Base-by-base conservation (phyloP, 92 coral and sea anemone genomes). In the Bergia sp. region DNA sequence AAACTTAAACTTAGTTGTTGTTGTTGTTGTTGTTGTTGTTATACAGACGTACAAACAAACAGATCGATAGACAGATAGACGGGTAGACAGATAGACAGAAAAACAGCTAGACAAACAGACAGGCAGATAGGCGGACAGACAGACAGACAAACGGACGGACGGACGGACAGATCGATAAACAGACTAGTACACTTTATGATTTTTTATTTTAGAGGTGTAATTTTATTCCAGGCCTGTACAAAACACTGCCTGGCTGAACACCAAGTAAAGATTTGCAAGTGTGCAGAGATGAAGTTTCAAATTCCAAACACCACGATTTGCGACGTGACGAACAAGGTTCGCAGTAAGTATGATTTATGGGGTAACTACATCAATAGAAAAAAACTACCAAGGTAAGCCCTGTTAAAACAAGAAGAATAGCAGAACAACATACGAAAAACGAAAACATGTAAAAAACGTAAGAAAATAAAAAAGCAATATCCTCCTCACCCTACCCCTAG, bases 171-270 rank as follows among this genome's bases (percentile, higher is more conserved):
- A 12, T 44, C n/a, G 5, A 7, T 44, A 20, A 5, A 78, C 2
- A 9, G 20, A 12, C 9, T 20, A 12, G 4, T 16, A 5, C 37
- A 21, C 29, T 12, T 49, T 16, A 5, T 4, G 5, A 16, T 3
- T 79, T 44, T 16, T 21, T 57, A 61, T 41, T 76, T 79, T 61
- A 61, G 1, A 18, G 29, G 43, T 7, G 1, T 66, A 1, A 9
- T 75, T 43, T 84, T n/a, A 66, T 71, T 79, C 10, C 65, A 94
- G 97, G 93, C 96, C 41, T 96, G 98, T 44, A 92, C 95, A 89
- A 90, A 94, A 76, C 94, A 96, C 57, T 96, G 98, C 77, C 91
- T 96, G 15, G 98, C 96, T 4, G 90, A 86, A 21, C 91, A 91
- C 13, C 96, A 96, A 58, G 37, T 73, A 21, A 65, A 39, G 13